phyloP scores from a whole-genome alignment of 2,797 vertebrate species.

The Pitangus sulphuratus region DNA sequence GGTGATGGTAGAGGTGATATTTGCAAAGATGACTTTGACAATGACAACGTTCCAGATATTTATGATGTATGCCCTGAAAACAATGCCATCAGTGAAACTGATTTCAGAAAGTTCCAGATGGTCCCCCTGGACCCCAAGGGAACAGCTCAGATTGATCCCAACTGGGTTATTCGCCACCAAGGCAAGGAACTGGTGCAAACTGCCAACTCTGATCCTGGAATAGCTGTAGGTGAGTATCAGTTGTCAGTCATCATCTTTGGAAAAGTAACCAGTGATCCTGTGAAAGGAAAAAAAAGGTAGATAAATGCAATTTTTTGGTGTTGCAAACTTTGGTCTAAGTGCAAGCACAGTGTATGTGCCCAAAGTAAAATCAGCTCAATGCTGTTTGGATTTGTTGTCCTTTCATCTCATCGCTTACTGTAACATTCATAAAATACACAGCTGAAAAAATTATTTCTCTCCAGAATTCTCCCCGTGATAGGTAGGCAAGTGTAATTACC shows the following conservation, averaged over 20 bases:
- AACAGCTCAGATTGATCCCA: constrained; percentile 97
- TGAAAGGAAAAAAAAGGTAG: neutral
- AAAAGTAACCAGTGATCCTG: neutral
- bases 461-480: neutral
- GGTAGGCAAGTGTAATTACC: neutral
- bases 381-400: neutral
- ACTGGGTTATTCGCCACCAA: constrained; percentile 98
- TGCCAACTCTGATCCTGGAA: constrained; percentile 96
- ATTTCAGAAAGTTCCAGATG: constrained; percentile 99
- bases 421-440: neutral
- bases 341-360: fast-evolving
- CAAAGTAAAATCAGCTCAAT: neutral
- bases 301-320: neutral
- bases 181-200: constrained; percentile 98
- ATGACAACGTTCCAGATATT: constrained; percentile 93
- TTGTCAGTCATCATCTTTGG: neutral
- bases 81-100: constrained; percentile 90
- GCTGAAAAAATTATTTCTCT: neutral
- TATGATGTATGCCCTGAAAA: constrained; percentile 96
- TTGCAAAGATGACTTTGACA: constrained; percentile 98
- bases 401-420: neutral
- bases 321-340: neutral
- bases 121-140: constrained; percentile 97
- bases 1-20: constrained; percentile 94
- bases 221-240: constrained; percentile 90